Evolutionary conservation across 1,140 invertebrate species (phyloP).

Genomic region (Drosophila tsacasi): DNA sequence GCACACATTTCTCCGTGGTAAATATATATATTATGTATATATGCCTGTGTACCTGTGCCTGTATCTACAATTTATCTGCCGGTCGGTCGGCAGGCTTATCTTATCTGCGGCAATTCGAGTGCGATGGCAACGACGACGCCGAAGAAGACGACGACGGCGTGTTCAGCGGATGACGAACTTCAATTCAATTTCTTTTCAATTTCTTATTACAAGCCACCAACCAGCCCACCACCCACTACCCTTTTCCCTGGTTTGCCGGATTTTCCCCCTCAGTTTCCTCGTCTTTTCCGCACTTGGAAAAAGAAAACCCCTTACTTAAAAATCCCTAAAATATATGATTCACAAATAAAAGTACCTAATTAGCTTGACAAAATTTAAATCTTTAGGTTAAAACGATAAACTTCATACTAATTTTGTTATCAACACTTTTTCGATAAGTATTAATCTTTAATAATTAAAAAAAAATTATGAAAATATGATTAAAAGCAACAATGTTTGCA

Average conservation of each 20-base stretch:
- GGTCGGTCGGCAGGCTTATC: conserved; percentile 60
- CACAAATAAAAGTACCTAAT: neutral
- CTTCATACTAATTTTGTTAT: neutral
- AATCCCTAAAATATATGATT: neutral
- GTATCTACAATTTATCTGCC: conserved; percentile 63
- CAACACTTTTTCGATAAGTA: neutral
- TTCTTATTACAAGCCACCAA: conserved; percentile 44
- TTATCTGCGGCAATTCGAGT: conserved; percentile 53
- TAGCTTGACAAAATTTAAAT: neutral
- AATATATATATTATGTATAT: conserved; percentile 6
- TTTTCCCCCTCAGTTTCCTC: conserved; percentile 7
- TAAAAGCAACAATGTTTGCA: too few relatives aligned
- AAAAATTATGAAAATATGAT: too few relatives aligned
- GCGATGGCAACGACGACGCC: conserved; percentile 25
- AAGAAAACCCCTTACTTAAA: neutral
- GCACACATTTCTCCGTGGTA: conserved; percentile 33
- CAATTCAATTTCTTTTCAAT: conserved; percentile 80
- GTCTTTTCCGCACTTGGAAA: neutral
- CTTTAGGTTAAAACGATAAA: neutral
- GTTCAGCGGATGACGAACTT: conserved; percentile 56
- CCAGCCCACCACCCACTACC: conserved; percentile 14
- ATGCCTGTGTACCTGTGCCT: conserved; percentile 19
- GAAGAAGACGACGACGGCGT: conserved; percentile 17
- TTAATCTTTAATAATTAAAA: neutral
- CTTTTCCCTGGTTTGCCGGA: neutral